Evolutionary conservation across 2,888 invertebrate genomes (phyloP).

Genomic region (Leptopilina syphax): DNA sequence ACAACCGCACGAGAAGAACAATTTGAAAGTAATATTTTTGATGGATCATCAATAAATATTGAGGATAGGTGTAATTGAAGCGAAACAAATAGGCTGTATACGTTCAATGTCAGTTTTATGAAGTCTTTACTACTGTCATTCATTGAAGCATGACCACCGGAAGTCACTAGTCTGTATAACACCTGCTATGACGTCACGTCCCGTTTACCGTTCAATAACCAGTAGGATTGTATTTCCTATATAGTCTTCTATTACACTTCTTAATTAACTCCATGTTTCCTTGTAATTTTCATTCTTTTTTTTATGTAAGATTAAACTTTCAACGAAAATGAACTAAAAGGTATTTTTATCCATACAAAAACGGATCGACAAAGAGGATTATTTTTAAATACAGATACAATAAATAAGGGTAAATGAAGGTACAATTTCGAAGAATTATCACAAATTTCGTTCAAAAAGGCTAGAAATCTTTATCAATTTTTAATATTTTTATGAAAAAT

Average conservation of each 20-base stretch:
- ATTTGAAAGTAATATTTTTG: background rate
- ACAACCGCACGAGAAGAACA: background rate
- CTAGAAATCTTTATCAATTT: too few relatives aligned
- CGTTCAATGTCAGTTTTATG: slow-evolving; percentile 40
- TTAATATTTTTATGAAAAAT: too few relatives aligned
- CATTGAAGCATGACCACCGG: slow-evolving; percentile 53
- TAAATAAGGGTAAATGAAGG: too few relatives aligned
- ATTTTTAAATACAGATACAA: too few relatives aligned
- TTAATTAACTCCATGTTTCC: slow-evolving; percentile 18
- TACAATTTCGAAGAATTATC: too few relatives aligned
- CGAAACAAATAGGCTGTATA: background rate
- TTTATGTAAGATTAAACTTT: background rate
- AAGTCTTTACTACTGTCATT: slow-evolving; percentile 35
- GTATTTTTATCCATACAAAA: too few relatives aligned
- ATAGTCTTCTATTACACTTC: slow-evolving; percentile 26
- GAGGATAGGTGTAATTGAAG: slow-evolving; percentile 28
- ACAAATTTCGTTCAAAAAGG: too few relatives aligned
- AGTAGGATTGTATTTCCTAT: slow-evolving; percentile 43
- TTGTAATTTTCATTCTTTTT: background rate
- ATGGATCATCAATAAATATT: slow-evolving; percentile 11
- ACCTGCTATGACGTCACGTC: slow-evolving; percentile 65
- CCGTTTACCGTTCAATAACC: slow-evolving; percentile 57
- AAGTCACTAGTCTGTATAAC: slow-evolving; percentile 61
- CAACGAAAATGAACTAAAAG: background rate
- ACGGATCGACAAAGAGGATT: too few relatives aligned